Conservation (phyloP, 2,888 invertebrate species). For the Drosophila niveifrons region DNA sequence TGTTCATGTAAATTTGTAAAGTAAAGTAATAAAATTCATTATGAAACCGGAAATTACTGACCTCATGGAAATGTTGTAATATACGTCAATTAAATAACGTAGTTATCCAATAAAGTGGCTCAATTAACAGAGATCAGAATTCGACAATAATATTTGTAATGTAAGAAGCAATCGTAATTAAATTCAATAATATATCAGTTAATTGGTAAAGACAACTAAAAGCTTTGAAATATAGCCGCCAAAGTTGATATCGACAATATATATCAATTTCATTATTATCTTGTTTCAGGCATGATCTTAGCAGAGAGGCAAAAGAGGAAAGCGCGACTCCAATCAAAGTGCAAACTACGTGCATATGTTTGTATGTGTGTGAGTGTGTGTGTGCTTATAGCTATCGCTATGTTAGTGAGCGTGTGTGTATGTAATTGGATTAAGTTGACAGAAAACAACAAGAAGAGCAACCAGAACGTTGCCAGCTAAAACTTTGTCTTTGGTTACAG, state of each 20-base stretch:
- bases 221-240: background rate
- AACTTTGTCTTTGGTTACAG: conserved; percentile 74
- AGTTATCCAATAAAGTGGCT: background rate
- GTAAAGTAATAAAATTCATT: too few relatives aligned
- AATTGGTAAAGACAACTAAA: background rate
- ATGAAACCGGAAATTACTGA: background rate
- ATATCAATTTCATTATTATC: conserved; percentile 44
- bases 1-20: conserved; percentile 6
- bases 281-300: conserved; percentile 16
- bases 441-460: conserved; percentile 57
- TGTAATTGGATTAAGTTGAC: conserved; percentile 78
- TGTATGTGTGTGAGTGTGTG: conserved; percentile 18
- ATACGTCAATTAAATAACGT: background rate
- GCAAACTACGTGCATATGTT: conserved; percentile 46
- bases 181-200: background rate
- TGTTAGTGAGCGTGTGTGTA: conserved; percentile 22
- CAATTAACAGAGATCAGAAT: background rate
- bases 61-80: conserved; percentile 2
- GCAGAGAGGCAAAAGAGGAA: conserved; percentile 4
- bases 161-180: background rate
- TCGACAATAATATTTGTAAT: background rate
- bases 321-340: conserved; percentile 48
- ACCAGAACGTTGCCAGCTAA: conserved; percentile 60
- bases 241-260: conserved; percentile 5
- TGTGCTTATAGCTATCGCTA: conserved; percentile 4